Conservation (phyloP, 2,113 vertebrate genomes). For the Pimephales promelas region DNA sequence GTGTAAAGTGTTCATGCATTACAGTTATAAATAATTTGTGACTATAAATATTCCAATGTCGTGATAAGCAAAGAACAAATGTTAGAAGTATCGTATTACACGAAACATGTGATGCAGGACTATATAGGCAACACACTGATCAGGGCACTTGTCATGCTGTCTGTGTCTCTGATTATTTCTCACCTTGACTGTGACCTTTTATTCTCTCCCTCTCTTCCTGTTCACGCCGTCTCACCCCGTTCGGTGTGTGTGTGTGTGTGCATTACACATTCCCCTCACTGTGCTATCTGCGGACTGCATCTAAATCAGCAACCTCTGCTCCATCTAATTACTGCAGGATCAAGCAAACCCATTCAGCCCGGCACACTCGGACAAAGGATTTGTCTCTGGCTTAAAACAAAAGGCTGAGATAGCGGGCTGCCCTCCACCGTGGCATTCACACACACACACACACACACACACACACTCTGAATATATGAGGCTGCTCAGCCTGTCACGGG, state of each 20-base stretch:
- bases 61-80: no score
- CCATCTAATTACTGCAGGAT: slow-evolving; percentile 73
- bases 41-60: no score
- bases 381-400: slow-evolving; percentile 60
- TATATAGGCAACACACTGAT: slow-evolving; percentile 34
- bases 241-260: background rate
- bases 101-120: background rate
- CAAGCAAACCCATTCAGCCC: slow-evolving; percentile 65
- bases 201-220: slow-evolving; percentile 53
- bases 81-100: no score
- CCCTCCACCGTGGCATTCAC: slow-evolving; percentile 43
- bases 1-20: no score
- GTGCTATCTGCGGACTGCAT: slow-evolving; percentile 66
- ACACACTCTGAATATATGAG: slow-evolving; percentile 36
- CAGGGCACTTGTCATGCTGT: slow-evolving; percentile 40
- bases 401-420: slow-evolving; percentile 48
- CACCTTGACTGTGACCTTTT: slow-evolving; percentile 69
- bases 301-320: slow-evolving; percentile 64
- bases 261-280: slow-evolving; percentile 70
- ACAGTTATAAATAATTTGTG: no score
- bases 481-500: background rate
- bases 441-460: background rate
- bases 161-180: slow-evolving; percentile 57
- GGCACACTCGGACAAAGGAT: slow-evolving; percentile 65
- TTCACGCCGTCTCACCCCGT: background rate